Conservation (phyloP, 2,113 vertebrate genomes). For the Condylura cristata region DNA sequence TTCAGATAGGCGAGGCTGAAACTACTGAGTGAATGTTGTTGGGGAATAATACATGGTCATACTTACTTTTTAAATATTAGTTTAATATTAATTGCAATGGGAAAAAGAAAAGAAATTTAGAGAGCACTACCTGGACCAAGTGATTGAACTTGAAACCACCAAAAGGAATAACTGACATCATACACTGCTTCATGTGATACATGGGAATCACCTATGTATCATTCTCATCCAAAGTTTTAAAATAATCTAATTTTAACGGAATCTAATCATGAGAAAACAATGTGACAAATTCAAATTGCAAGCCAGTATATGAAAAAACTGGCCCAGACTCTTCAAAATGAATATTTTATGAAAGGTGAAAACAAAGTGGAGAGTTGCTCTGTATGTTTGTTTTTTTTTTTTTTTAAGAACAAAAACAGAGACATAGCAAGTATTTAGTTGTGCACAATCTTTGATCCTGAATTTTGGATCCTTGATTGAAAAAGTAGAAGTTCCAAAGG, state of each 20-base stretch:
- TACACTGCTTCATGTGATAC: neutral
- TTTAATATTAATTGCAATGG: neutral
- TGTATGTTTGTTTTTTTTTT: too few relatives aligned
- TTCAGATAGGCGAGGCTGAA: slow-evolving; percentile 6
- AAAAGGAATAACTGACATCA: neutral
- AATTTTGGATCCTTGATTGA: neutral
- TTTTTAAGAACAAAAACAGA: neutral
- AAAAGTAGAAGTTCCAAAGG: neutral
- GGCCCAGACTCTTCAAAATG: neutral
- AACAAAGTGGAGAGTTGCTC: neutral
- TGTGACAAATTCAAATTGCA: slow-evolving; percentile 22
- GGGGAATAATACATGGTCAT: neutral
- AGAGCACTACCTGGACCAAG: neutral
- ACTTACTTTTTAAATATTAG: neutral
- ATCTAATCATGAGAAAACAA: slow-evolving; percentile 25
- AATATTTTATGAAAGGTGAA: slow-evolving; percentile 40
- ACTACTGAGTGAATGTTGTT: neutral
- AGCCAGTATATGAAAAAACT: neutral
- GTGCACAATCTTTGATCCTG: neutral
- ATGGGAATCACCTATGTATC: neutral
- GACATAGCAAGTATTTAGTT: neutral
- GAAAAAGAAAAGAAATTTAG: neutral
- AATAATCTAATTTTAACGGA: neutral
- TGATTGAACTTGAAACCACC: neutral
- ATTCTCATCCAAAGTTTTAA: neutral